Evolutionary conservation across 2,797 vertebrate species (phyloP), one percentile per base, ranked within the genome.

Genomic region (Emys orbicularis): DNA sequence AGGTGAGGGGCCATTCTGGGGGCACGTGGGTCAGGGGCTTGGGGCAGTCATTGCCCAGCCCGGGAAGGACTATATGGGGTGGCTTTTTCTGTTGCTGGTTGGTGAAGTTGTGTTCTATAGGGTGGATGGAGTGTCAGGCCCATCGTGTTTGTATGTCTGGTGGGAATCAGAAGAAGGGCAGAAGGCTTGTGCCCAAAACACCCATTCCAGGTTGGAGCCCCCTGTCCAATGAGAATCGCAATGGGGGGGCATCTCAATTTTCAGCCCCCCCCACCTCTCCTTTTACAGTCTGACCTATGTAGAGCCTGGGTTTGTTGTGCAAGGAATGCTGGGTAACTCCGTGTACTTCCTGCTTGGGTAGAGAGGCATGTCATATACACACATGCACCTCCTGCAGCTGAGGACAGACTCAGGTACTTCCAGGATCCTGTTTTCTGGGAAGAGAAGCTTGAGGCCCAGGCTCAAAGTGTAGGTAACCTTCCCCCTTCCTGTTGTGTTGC

Each of bases 1-100:
- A 99, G 98, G 99, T 99, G 88, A 98, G 97, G 61, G 49, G 21
- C 44, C 8, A 1, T 83, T 74, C 74, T 54, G 21, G n/a, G 83
- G 54, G 50, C 57, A 47, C 34, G 37, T 19, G 44, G 29, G 5
- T 54, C 0, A 0, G 41, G 81, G 16, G 5, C 52, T 80, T 74
- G 47, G n/a, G 89, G 61, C 65, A 65, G 8, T n/a, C 83, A 59
- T 34, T 93, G 41, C 52, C 7, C 2, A 81, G 56, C 52, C 86
- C 29, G 52, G 52, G 49, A 34, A 57, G 52, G 68, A 23, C 31
- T 37, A 10, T 37, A 12, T 37, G n/a, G 5, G 5, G 19, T 37
- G 34, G n/a, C n/a, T 15, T 27, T 47, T 29, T 76, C 74, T 47
- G 74, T 29, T 29, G 6, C 7, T 47, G 72, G 41, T 25, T 68